Evolutionary conservation across 2,888 invertebrate genomes (phyloP), one percentile per base, ranked within the genome.

Genomic region (Spisula solida): DNA sequence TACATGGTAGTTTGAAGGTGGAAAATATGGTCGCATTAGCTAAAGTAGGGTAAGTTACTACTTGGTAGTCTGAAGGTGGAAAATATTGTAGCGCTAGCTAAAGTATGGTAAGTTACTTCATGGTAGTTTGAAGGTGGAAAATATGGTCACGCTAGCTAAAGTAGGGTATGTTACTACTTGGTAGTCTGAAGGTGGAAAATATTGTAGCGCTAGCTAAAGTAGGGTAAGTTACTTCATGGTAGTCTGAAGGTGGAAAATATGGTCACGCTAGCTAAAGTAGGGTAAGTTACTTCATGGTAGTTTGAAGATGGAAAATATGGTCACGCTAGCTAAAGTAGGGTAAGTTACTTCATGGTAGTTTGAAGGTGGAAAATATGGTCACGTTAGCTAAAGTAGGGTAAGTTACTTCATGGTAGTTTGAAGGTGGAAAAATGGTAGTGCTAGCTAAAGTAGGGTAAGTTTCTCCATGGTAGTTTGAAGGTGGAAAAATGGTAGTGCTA

Each of bases 401-500:
- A 79, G 90, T 91, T 31, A 41, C 97, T 99, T 2, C 99, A 99
- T 96, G 99, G 99, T 4, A 98, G 99, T 70, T 97, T 99, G 5
- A 99, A 99, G 97, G 98, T 98, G 75, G 99, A 99, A 97, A 98
- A 98, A 98, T 99, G 98, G 98, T 98, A 0, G 99, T 99, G 0
- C 96, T 99, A 55, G 98, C 99, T 79, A 97, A 98, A 86, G 97
- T 99, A 0, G 98, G 98, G 88, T 96, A 88, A 70, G 90, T 92
- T 25, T 5, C 41, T 41, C 4, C 41, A 41, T 41, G 41, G 41
- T 41, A 41, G 41, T 41, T 8, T 41, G 2, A 41, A 41, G 41
- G 41, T 41, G 41, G 41, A 41, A 41, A 41, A 41, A 41, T 41
- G 41, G 41, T 41, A 41, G 41, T 8, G 2, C 41, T 41, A 41